phyloP scores from a whole-genome alignment of 92 coral and sea anemone genomes.

The Nematostella vectensis region DNA sequence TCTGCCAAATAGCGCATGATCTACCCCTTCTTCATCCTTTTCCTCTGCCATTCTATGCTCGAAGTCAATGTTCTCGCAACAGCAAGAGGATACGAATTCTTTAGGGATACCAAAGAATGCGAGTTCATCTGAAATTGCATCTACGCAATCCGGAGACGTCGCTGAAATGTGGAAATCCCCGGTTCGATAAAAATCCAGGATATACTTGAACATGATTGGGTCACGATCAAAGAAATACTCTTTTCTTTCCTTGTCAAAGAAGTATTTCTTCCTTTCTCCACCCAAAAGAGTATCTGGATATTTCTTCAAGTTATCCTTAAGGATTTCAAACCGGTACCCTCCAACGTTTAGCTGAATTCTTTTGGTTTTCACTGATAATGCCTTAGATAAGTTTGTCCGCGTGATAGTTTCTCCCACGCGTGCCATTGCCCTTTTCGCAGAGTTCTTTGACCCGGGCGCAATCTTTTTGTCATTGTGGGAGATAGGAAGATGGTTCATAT shows the following conservation, averaged over 20 bases:
- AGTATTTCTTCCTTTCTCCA: not conserved
- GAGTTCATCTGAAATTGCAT: slow-evolving; percentile 12
- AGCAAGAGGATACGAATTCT: slow-evolving; percentile 42
- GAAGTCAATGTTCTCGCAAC: slow-evolving; percentile 57
- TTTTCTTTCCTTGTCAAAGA: slow-evolving; percentile 11
- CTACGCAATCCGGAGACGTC: slow-evolving; percentile 39
- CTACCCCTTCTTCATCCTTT: too few species aligned
- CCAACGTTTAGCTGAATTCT: too few species aligned
- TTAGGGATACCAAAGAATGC: slow-evolving; percentile 18
- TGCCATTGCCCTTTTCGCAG: too few species aligned
- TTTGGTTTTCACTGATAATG: too few species aligned
- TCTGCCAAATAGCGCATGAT: too few species aligned
- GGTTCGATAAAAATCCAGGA: slow-evolving; percentile 27
- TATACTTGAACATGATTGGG: slow-evolving; percentile 40
- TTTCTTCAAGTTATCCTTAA: slow-evolving; percentile 11
- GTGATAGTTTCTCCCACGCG: too few species aligned
- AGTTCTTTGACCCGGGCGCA: too few species aligned
- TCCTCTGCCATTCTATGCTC: slow-evolving; percentile 28
- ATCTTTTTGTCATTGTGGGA: slow-evolving; percentile 8
- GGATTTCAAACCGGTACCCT: slow-evolving; percentile 11
- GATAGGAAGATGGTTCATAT: too few species aligned
- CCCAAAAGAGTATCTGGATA: slow-evolving; percentile 10
- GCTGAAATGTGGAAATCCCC: slow-evolving; percentile 38
- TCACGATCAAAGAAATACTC: slow-evolving; percentile 58
- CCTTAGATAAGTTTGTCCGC: too few species aligned